These are phyloP conservation scores for Diploscapter pachys DNA, from an alignment of 1,140 invertebrate genomes.

Conservation along the genomic window DNA sequence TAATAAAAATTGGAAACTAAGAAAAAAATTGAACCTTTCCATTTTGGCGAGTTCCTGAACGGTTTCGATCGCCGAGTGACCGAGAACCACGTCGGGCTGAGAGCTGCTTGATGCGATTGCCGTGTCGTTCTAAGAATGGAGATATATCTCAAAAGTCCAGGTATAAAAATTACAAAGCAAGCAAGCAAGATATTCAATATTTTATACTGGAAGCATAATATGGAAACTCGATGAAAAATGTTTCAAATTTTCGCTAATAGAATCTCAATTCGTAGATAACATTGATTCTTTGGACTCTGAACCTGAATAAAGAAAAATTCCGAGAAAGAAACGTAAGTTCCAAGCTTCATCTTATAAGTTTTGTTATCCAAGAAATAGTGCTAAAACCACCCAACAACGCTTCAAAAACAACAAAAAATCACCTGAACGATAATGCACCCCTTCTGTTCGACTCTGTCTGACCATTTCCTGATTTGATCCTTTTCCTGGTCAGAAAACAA, in stretches of 20 bases:
- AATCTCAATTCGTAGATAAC: too few relatives aligned
- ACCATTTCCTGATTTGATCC: not conserved
- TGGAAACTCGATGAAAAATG: too few relatives aligned
- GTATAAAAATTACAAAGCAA: too few relatives aligned
- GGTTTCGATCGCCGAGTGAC: slow-evolving; percentile 9
- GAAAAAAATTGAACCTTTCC: not conserved
- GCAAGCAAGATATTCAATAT: too few relatives aligned
- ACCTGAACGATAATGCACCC: slow-evolving; percentile 13
- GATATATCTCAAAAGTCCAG: too few relatives aligned
- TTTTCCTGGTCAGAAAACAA: not conserved
- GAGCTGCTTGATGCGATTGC: not conserved
- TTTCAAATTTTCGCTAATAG: too few relatives aligned
- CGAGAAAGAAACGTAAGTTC: not conserved
- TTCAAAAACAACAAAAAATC: not conserved
- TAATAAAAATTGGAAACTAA: too few relatives aligned
- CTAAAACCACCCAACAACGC: not conserved
- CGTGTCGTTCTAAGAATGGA: too few relatives aligned
- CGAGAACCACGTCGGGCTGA: not conserved
- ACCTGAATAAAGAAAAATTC: not conserved
- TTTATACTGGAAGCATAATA: too few relatives aligned
- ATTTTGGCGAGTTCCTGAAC: not conserved
- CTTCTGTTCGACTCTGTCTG: not conserved
- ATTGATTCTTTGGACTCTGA: not conserved
- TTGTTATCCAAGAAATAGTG: not conserved
- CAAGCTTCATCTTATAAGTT: not conserved